Conservation (phyloP, 2,113 vertebrate species). For the Ciconia stormi region DNA sequence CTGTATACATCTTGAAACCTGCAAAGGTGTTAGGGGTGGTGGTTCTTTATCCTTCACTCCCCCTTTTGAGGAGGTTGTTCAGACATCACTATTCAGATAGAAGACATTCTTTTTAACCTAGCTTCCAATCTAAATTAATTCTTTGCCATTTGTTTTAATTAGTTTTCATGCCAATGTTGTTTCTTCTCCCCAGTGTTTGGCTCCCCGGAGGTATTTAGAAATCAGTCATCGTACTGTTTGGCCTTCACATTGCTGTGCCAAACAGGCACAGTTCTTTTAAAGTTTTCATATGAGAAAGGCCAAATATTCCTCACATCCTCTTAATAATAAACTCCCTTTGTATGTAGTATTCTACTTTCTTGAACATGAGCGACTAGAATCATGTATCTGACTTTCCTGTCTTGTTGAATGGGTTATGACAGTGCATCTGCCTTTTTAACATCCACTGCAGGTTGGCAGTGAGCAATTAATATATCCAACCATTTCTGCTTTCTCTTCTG, state of each 20-base stretch:
- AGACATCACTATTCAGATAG: neutral
- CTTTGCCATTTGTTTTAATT: neutral
- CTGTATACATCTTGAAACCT: neutral
- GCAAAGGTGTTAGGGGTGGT: neutral
- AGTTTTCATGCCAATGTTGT: neutral
- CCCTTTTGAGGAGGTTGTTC: neutral
- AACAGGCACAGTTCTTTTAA: neutral
- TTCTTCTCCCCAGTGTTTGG: neutral
- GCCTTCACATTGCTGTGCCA: neutral
- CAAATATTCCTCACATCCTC: neutral
- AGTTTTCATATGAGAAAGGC: neutral
- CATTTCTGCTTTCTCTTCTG: neutral
- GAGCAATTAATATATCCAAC: neutral
- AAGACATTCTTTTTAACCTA: neutral
- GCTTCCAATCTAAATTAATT: neutral
- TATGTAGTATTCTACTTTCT: neutral
- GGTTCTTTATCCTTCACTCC: neutral
- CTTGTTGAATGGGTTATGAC: neutral
- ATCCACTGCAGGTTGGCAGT: neutral
- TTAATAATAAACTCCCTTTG: neutral
- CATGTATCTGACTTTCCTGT: neutral
- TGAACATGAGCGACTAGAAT: neutral
- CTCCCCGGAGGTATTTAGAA: neutral
- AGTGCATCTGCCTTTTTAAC: neutral
- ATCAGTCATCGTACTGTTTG: accelerated